Evolutionary conservation across 2,888 invertebrate genomes (phyloP), one percentile per base, ranked within the genome.

Genomic region (Leptothorax acervorum): DNA sequence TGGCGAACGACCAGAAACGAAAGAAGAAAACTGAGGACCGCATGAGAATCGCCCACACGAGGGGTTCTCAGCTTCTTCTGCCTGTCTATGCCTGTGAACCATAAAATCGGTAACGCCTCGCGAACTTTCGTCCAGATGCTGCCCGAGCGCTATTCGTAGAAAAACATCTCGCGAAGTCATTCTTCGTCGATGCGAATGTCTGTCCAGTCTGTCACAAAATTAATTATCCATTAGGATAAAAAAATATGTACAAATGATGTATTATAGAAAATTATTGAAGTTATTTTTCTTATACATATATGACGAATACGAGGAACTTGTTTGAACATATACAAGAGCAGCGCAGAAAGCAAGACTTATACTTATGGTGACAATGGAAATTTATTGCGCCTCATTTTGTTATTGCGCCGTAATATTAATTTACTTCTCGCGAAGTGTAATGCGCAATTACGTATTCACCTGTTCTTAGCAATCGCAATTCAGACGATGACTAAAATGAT

Each of bases 1-100:
- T 75, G 81, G 76, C 45, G 63, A 42, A 68, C 68, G 78, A 35
- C 23, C 65, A 18, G 78, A 83, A 65, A 57, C 2, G 70, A 78
- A 57, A 71, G 74, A 42, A 71, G 42, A 76, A 66, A 60, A 60
- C 62, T 57, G 15, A 51, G 51, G 28, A 15, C 23, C 53, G 65
- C 70, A 71, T 82, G 85, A 82, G 85, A 76, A 85, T 83, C 86
- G 76, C 89, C 88, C 73, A 89, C 88, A 82, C 68, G 71, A 57
- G 62, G 66, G 57, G 55, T 86, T 90, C 86, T 83, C 87, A 86
- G 76, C 85, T 87, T 81, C 55, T 86, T 78, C 81, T 81, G 48
- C 31, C 35, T 39, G 68, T 23, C 57, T 65, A 15, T 63, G 70
- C n/a, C 48, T 82, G 71, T 42, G 82, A 62, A 82, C 74, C 75